Evolutionary conservation across 2,888 invertebrate genomes (phyloP).

Genomic region (Drosophila formosana): DNA sequence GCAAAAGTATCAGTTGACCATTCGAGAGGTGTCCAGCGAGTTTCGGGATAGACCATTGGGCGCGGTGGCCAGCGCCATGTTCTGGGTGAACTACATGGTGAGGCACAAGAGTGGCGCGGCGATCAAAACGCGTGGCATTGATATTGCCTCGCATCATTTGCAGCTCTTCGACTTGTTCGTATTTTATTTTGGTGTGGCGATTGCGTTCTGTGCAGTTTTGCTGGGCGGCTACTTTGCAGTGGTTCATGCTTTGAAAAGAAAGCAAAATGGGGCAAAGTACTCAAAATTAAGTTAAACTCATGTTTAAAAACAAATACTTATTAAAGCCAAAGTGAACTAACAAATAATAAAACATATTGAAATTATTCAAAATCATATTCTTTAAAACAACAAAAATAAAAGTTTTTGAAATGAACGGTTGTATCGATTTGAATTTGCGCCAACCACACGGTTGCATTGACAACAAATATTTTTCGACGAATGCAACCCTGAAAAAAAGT

Average conservation of each 20-base stretch:
- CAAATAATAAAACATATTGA: conserved; percentile 15
- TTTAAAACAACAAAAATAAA: no score
- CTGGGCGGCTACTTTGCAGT: conserved; percentile 51
- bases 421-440: conserved; percentile 41
- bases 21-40: conserved; percentile 80
- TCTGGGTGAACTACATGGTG: conserved; percentile 85
- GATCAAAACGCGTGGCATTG: conserved; percentile 78
- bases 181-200: conserved; percentile 80
- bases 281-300: conserved; percentile 70
- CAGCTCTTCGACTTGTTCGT: conserved; percentile 84
- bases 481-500: conserved; percentile 50
- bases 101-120: conserved; percentile 83
- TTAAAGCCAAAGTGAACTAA: conserved; percentile 28
- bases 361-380: no score
- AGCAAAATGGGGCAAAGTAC: conserved; percentile 60
- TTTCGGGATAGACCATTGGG: conserved; percentile 84
- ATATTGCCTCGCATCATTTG: conserved; percentile 80
- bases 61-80: conserved; percentile 83
- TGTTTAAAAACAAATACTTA: not conserved
- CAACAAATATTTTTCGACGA: conserved; percentile 4
- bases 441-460: conserved; percentile 24
- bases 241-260: conserved; percentile 52
- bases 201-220: conserved; percentile 37
- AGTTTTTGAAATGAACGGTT: not conserved
- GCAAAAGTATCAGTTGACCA: conserved; percentile 79